Evolutionary conservation across 1,140 invertebrate species (phyloP), one percentile per base, ranked within the genome.

Genomic region (Calephelis nemesis): DNA sequence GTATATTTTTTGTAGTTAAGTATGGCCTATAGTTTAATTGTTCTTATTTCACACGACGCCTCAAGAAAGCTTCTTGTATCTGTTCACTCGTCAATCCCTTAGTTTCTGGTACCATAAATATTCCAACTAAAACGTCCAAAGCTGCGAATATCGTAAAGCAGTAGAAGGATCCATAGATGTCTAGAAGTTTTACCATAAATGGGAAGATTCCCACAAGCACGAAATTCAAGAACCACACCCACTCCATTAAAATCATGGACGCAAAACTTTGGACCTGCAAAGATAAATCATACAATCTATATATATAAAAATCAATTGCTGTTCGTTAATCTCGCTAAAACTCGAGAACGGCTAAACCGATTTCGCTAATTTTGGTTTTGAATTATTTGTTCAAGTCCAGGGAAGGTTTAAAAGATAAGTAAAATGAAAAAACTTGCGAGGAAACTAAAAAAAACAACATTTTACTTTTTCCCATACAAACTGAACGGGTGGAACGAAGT

Each of bases 41-140:
- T 19, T 15, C 66, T 65, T 69, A 74, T 70, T 73, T 71, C 42
- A 70, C 70, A 49, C 76, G 69, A 19, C 70, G 73, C 4, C 67
- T 75, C 9, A 69, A n/a, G 30, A 88, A 79, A 0, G 73, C 49
- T 30, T 83, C 79, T 52, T 94, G 93, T 30, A 96, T 95, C 76
- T 96, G 94, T 69, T 95, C 94, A 15, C 95, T 88, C 0, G 92
- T 93, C 54, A 94, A 93, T 1, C 95, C 95, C 76, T 96, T 96
- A 0, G 95, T 96, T 85, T 96, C 96, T 2, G 95, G 95, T 2
- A 96, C 88, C 6, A 95, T 91, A 63, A 94, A 85, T 58, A 93
- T 93, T 3, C 94, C 89, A 30, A 95, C 89, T 0, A 95, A 62
- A 0, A 93, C 86, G 2, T 94, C 94, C 2, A 93, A 12, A 0